Base-by-base conservation (phyloP, 2,113 vertebrate genomes). In the Oreotrochilus melanogaster region DNA sequence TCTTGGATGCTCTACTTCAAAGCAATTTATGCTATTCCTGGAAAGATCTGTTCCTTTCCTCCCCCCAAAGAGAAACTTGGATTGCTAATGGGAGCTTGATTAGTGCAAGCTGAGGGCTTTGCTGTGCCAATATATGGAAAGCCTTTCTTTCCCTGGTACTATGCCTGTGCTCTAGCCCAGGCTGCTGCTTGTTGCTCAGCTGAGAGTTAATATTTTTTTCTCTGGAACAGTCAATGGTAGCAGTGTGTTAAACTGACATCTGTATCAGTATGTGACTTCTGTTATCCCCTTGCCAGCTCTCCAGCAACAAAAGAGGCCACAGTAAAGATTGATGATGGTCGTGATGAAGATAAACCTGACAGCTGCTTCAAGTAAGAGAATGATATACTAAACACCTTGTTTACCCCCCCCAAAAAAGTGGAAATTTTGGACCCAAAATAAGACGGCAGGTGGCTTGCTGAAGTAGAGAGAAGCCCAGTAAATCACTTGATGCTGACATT, bases 251-350 rank as follows among this genome's bases (percentile, higher is more conserved):
- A 76, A 22, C 1, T 92, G 67, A 62, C 11, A n/a, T 73, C 64
- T 80, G 18, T 73, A 47, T 82, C 47, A 51, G 35, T 56, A 18
- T 61, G 23, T 91, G 81, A 86, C 15, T 87, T 60, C 11, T 69
- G 3, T 70, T 91, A 28, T 82, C 90, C 66, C 54, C 70, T 78
- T 96, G 18, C 31, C 85, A 98, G 98, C 94, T 91, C 95, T 96
- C 69, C 75, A 79, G 28, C 94, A 94, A 89, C 97, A 90, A 96
- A 98, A 74, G 98, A 99, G 42, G 96, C 98, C 56, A 96, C 97
- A 71, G 96, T 99, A 54, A 94, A 98, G 92, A 99, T 99, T 81
- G 99, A 99, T 93, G 98, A 99, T 96, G 99, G 99, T 30, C 81
- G 97, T 78, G 96, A 98, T 51, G 97, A 98, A 21, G 91, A 28